Evolutionary conservation across 2,888 invertebrate genomes (phyloP).

Genomic region (Leptopilina syphax): DNA sequence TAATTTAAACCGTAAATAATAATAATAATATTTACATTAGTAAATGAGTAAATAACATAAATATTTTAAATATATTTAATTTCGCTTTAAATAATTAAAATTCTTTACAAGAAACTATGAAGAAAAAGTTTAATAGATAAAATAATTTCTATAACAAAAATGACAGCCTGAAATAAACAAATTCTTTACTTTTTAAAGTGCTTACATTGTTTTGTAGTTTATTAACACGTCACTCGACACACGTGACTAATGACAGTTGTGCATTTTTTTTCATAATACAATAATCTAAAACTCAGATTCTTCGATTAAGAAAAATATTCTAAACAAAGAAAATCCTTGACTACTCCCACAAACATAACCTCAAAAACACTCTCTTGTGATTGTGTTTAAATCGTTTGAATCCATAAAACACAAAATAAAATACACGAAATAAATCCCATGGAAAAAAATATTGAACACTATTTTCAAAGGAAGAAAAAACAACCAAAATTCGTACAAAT

Average conservation of each 20-base stretch:
- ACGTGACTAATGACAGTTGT: slow-evolving; percentile 35
- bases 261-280: neutral
- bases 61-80: too few species aligned
- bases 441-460: too few species aligned
- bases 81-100: too few species aligned
- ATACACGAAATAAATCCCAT: neutral
- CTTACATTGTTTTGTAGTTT: neutral
- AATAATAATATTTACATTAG: too few species aligned
- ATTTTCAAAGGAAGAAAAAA: too few species aligned
- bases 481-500: too few species aligned
- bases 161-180: too few species aligned
- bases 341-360: slow-evolving; percentile 6
- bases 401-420: neutral
- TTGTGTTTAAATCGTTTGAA: neutral
- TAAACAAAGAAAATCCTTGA: slow-evolving; percentile 7
- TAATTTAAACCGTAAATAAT: too few species aligned
- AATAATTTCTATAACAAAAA: too few species aligned
- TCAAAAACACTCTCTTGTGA: neutral
- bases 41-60: too few species aligned
- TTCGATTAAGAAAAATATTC: neutral
- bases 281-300: neutral
- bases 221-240: neutral
- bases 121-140: too few species aligned
- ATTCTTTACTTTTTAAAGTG: neutral
- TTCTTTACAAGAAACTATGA: too few species aligned